These are phyloP conservation scores for Gymnopithys bicolor DNA, from an alignment of 2,797 vertebrate genomes.

Conservation along the genomic window DNA sequence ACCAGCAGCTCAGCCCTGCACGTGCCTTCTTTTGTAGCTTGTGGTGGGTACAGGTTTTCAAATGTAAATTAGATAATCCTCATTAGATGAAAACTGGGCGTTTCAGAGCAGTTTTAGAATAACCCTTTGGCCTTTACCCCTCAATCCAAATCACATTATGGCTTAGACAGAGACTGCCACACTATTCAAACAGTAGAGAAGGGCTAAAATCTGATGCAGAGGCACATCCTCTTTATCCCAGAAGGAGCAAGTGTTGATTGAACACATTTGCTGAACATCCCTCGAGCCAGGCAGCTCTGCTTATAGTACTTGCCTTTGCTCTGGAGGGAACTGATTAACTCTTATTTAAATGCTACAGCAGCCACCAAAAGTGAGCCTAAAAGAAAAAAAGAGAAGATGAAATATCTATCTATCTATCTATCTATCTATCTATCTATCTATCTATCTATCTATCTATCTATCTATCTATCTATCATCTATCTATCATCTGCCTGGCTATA, in stretches of 20 bases:
- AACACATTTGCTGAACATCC: conserved; percentile 40
- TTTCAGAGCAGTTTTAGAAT: not conserved
- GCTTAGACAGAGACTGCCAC: not conserved
- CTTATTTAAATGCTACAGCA: conserved; percentile 38
- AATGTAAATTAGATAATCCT: conserved; percentile 26
- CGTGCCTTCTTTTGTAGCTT: not conserved
- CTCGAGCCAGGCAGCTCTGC: conserved; percentile 22
- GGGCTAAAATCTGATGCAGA: conserved; percentile 14
- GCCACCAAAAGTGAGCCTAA: not conserved
- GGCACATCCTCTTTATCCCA: conserved; percentile 40
- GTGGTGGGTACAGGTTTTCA: not conserved
- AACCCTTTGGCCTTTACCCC: not conserved
- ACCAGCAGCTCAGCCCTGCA: not conserved
- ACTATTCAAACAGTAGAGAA: not conserved
- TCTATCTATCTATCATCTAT: not conserved
- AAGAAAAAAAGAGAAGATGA: conserved; percentile 8
- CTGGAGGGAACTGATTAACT: conserved; percentile 34
- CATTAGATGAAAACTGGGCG: not conserved
- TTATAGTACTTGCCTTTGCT: conserved; percentile 41
- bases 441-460: not conserved
- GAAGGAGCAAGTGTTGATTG: conserved; percentile 43
- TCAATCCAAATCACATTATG: not conserved
- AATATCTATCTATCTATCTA: not conserved
- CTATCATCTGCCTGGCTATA: not conserved
- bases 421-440: not conserved